Conservation (phyloP, 2,888 invertebrate genomes). For the Callinectes sapidus region DNA sequence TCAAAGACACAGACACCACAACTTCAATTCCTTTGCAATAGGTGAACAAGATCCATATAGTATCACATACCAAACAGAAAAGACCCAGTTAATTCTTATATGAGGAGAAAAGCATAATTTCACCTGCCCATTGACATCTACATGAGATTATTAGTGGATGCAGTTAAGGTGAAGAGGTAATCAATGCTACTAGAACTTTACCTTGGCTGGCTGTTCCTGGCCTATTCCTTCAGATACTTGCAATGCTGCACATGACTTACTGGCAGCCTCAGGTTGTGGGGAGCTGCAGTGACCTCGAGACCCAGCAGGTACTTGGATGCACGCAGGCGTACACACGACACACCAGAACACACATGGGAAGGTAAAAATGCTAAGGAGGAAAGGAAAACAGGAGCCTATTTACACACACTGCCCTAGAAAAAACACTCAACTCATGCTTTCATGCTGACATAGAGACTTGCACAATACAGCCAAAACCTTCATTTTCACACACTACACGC, state of each 20-base stretch:
- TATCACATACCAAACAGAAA: neutral
- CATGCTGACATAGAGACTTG: constrained; percentile 14
- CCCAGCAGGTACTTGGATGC: constrained; percentile 32
- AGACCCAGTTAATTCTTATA: neutral
- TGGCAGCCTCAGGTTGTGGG: constrained; percentile 22
- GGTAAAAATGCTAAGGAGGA: neutral
- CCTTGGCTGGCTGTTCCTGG: neutral
- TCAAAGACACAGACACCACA: neutral
- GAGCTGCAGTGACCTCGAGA: constrained; percentile 28
- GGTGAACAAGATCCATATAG: neutral
- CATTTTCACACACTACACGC: neutral
- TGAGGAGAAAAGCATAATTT: neutral
- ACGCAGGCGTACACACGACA: constrained; percentile 28
- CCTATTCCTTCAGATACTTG: neutral
- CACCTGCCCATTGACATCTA: neutral
- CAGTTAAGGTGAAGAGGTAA: neutral
- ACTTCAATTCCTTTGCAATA: neutral
- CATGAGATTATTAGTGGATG: neutral
- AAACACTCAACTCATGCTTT: constrained; percentile 32
- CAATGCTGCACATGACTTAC: neutral
- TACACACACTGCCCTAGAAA: constrained; percentile 18
- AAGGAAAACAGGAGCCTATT: neutral
- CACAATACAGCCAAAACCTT: constrained; percentile 1
- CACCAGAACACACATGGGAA: constrained; percentile 31
- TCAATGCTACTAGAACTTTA: neutral